Evolutionary conservation across 2,113 vertebrate species (phyloP).

Genomic region (Grallaria varia): DNA sequence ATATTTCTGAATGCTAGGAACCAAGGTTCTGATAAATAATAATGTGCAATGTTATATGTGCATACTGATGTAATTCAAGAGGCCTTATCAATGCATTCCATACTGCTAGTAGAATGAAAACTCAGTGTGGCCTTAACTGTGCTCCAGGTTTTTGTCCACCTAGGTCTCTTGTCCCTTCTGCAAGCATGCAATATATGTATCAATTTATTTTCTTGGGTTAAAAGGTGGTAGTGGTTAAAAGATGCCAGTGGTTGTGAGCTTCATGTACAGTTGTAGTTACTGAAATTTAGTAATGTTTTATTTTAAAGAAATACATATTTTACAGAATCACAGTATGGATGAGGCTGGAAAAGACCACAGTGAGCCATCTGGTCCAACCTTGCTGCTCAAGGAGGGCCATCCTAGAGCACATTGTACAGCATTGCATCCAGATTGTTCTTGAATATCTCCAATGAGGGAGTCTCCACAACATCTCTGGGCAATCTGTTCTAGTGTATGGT

Average conservation of each 20-base stretch:
- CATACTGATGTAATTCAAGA: neutral
- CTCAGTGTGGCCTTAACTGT: neutral
- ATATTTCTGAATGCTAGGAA: neutral
- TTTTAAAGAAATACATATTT: neutral
- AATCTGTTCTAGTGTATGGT: neutral
- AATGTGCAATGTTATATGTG: neutral
- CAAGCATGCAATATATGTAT: neutral
- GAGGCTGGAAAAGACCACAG: neutral
- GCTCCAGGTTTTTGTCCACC: neutral
- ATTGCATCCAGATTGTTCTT: neutral
- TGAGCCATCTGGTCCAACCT: neutral
- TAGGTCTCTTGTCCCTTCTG: neutral
- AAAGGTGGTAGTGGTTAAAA: neutral
- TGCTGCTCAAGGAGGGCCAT: neutral
- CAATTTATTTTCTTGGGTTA: neutral
- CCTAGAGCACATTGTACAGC: neutral
- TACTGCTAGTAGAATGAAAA: neutral
- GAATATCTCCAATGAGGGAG: neutral
- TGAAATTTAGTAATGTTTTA: neutral
- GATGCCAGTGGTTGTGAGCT: neutral
- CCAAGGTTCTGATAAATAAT: neutral
- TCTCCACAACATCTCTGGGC: neutral
- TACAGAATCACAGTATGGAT: neutral
- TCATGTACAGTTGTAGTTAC: neutral
- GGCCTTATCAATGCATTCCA: neutral